phyloP scores from a whole-genome alignment of 2,797 vertebrate species.

The Pseudocheirus occidentalis region DNA sequence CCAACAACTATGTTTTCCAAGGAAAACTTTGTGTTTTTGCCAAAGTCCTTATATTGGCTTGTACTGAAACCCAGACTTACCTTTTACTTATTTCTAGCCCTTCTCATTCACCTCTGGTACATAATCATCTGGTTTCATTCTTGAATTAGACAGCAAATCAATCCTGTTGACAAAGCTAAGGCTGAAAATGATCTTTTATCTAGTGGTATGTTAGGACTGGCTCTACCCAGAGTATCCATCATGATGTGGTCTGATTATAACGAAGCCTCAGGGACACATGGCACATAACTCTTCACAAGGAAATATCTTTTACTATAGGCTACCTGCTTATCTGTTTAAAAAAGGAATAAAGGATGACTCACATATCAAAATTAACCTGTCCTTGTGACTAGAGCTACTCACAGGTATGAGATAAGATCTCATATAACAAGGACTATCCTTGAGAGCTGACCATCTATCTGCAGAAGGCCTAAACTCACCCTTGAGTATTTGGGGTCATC shows the following conservation, averaged over 20 bases:
- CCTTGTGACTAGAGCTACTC: not conserved
- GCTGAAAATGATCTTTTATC: slow-evolving; percentile 57
- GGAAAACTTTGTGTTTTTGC: slow-evolving; percentile 44
- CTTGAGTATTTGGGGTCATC: not conserved
- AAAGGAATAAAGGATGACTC: not conserved
- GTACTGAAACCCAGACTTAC: not conserved
- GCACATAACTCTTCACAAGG: not conserved
- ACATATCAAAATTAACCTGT: not conserved
- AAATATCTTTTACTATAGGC: not conserved
- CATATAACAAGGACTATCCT: not conserved
- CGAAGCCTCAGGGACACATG: not conserved
- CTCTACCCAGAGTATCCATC: slow-evolving; percentile 51
- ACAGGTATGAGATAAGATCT: not conserved
- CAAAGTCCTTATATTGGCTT: not conserved
- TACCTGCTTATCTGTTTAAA: not conserved
- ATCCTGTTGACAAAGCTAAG: slow-evolving; percentile 70
- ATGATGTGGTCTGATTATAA: slow-evolving; percentile 22
- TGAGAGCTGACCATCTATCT: not conserved
- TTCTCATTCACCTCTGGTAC: slow-evolving; percentile 59
- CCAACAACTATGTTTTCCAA: not conserved
- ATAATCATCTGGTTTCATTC: slow-evolving; percentile 64
- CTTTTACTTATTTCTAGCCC: slow-evolving; percentile 28
- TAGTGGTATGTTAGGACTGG: slow-evolving; percentile 23
- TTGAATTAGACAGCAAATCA: slow-evolving; percentile 75
- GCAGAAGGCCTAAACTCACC: not conserved